Conservation (phyloP, 1,140 invertebrate genomes). For the Leguminivora glycinivorella region DNA sequence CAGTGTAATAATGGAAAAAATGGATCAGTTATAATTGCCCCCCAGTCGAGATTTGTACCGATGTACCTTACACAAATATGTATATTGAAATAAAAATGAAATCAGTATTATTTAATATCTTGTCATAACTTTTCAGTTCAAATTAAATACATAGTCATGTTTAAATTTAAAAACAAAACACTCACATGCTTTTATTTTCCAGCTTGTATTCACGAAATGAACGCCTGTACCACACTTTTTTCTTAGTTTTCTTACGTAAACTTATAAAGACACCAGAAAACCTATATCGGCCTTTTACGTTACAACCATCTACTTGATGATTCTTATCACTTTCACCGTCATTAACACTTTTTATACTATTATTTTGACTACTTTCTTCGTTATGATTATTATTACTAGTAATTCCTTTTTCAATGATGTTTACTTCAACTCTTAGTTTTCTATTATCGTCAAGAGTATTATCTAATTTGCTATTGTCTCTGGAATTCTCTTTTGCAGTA, state of each 20-base stretch:
- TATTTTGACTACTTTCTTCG: not conserved
- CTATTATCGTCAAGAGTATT: not conserved
- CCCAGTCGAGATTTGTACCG: too few species aligned
- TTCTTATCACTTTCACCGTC: not conserved
- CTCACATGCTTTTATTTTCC: not conserved
- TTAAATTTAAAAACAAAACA: not conserved
- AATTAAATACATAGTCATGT: not conserved
- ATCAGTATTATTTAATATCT: too few species aligned
- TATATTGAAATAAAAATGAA: not conserved
- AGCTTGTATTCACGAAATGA: not conserved
- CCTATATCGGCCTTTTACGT: not conserved
- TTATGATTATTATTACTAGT: not conserved
- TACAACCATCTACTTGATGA: not conserved
- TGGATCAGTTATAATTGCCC: too few species aligned
- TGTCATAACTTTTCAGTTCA: too few species aligned
- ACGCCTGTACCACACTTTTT: not conserved
- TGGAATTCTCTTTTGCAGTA: not conserved
- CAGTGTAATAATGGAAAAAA: too few species aligned
- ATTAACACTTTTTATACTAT: not conserved
- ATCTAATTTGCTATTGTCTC: not conserved
- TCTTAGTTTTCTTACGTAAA: constrained; percentile 5
- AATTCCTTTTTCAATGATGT: not conserved
- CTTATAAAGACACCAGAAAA: constrained; percentile 6
- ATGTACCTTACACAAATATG: too few species aligned
- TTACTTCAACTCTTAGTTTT: not conserved